Evolutionary conservation across 1,140 invertebrate genomes (phyloP).

Genomic region (Drosophila ercepeae): DNA sequence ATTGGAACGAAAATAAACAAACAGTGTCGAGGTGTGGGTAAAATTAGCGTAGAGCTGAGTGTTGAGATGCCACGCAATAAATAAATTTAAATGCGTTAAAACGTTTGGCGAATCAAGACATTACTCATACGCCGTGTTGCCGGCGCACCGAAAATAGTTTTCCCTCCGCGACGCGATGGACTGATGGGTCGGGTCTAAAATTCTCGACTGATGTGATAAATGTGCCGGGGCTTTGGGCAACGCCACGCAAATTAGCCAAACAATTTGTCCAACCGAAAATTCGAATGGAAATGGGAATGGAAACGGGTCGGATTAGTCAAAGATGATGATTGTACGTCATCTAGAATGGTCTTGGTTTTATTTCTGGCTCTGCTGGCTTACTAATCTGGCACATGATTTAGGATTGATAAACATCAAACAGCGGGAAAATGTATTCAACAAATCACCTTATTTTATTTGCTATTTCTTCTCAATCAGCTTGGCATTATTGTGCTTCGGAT

Average conservation of each 20-base stretch:
- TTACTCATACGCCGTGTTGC: slow-evolving; percentile 73
- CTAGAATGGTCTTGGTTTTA: neutral
- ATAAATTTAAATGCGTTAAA: slow-evolving; percentile 72
- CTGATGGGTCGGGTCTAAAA: slow-evolving; percentile 21
- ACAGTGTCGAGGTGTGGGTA: slow-evolving; percentile 32
- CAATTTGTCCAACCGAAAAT: slow-evolving; percentile 67
- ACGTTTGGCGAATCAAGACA: slow-evolving; percentile 77
- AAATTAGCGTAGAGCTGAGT: slow-evolving; percentile 47
- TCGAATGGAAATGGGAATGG: slow-evolving; percentile 9
- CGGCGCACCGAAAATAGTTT: slow-evolving; percentile 56
- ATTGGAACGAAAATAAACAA: slow-evolving; percentile 45
- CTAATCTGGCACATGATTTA: neutral
- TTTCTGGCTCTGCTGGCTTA: neutral
- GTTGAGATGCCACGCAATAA: slow-evolving; percentile 46
- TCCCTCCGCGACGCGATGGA: slow-evolving; percentile 25
- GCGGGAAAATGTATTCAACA: neutral
- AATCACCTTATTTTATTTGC: neutral
- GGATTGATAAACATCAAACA: neutral
- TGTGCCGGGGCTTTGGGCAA: slow-evolving; percentile 62
- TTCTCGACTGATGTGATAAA: slow-evolving; percentile 62
- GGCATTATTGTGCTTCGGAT: too few species aligned
- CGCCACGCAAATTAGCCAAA: slow-evolving; percentile 69
- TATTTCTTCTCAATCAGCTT: neutral
- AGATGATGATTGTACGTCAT: slow-evolving; percentile 14
- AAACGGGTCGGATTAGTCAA: neutral